Base-by-base conservation (phyloP, 92 coral and sea anemone species). In the Heliopora coerulea region DNA sequence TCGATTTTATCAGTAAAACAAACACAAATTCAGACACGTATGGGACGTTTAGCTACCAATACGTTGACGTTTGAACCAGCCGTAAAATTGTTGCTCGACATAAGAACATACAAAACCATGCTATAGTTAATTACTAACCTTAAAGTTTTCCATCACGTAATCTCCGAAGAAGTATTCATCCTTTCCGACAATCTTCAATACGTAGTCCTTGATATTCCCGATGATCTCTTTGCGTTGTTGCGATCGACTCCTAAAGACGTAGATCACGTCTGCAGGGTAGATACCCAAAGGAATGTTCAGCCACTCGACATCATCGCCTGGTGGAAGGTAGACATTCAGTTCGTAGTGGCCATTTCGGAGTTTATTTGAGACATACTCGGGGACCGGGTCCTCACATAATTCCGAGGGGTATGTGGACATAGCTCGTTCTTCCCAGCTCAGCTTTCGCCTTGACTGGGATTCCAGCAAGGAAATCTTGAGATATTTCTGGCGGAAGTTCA, bases 401-500 rank as follows among this genome's bases (percentile, higher is more conserved):
- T 92, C 91, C 0, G 92, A 88, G 0, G 97, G 97, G 72, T 87
- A 92, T 0, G 97, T 85, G 40, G 91, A 83, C 86, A 83, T 81
- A 0, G 97, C 97, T 10, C 97, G 72, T 0, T 84, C 90, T 56
- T 87, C 89, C 97, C 97, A 92, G 44, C 84, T 86, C 10, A 86
- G 62, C 27, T 74, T 82, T 23, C 88, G 83, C 40, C 97, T 84
- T 20, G 85, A 89, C 11, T 82, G 63, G 58, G 92, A 89, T 19
- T 85, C 80, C n/a, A 74, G 79, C 78, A 85, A 88, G 18, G 87
- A 89, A 63, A 84, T 81, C 37, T 78, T 75, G 3, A 88, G 82
- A 76, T 89, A 92, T 19, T 89, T 85, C 35, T 89, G 80, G 27
- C 97, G 80, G 54, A 92, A 92, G 60, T 87, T 96, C 49, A 83